Conservation (phyloP, 2,113 vertebrate species). For the Calidris pygmaea region DNA sequence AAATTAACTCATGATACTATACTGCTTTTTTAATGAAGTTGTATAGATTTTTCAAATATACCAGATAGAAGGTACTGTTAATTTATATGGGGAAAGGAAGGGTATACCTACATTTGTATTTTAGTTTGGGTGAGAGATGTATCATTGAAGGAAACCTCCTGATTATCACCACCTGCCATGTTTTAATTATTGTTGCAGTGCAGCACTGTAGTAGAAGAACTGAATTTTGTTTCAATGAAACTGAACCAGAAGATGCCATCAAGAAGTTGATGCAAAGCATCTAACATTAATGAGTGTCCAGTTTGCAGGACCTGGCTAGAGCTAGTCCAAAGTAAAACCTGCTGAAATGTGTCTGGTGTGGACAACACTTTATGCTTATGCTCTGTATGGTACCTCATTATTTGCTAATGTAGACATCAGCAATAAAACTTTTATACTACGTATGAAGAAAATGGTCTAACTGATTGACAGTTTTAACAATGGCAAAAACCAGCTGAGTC, state of each 20-base stretch:
- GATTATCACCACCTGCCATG: not conserved
- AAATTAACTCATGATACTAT: not conserved
- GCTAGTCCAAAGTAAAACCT: not conserved
- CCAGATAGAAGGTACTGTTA: not conserved
- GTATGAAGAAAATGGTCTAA: not conserved
- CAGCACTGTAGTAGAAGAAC: not conserved
- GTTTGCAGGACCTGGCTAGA: not conserved
- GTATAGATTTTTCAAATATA: not conserved
- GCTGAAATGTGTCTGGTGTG: not conserved
- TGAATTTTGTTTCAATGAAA: not conserved
- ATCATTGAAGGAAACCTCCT: not conserved
- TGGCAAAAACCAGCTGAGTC: not conserved
- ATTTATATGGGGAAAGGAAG: not conserved
- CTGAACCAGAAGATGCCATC: not conserved
- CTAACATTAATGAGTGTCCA: not conserved
- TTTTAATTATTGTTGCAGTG: not conserved
- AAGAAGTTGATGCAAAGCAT: not conserved
- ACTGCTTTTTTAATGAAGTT: not conserved
- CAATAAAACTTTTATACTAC: not conserved
- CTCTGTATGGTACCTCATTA: not conserved
- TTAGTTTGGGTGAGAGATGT: not conserved
- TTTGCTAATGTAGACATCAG: not conserved
- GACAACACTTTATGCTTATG: not conserved
- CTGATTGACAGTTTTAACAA: not conserved
- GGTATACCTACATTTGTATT: not conserved